Base-by-base conservation (phyloP, 2,888 invertebrate species). In the Brachyptera risi region DNA sequence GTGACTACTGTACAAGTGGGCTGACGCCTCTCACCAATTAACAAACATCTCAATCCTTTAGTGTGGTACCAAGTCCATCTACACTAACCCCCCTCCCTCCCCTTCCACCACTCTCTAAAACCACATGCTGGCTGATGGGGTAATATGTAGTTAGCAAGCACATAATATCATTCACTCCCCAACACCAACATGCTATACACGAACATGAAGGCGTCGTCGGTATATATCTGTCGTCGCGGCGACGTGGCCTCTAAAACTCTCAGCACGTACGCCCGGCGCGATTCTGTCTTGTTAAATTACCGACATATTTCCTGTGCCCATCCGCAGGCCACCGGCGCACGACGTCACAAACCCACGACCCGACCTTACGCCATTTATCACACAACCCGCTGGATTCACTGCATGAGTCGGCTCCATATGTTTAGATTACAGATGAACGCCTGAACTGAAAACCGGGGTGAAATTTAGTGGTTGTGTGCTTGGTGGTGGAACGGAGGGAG, bases 401-500 rank as follows among this genome's bases (percentile, higher is more conserved):
- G 63, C 56, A 63, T 64, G 56, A 64, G 66, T 64, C 64, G 66
- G 64, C 63, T 66, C 64, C 66, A 64, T 65, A 65, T 66, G 66
- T 66, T 66, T 63, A 63, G 66, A 66, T 65, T 66, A 66, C 65
- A 65, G 62, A 62, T 59, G 65, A 63, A 65, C 62, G 58, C 60
- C 38, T 58, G 58, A 54, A 56, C 40, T 63, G 65, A 64, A 63
- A 68, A 66, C 59, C 65, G 66, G 66, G 66, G 69, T 69, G 69
- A 70, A 68, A 71, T 71, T 71, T 71, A 71, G 70, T 69, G 71
- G 71, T 54, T 40, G 62, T 26, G 44, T 17, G 57, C 13, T 23
- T 24, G 47, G n/a, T n/a, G n/a, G n/a, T 49, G 62, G 54, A 58
- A 44, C 40, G 40, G 64, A 24, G 23, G 31, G 50, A 7, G 7